Evolutionary conservation across 2,797 vertebrate genomes (phyloP).

Genomic region (Poeciliopsis infans): DNA sequence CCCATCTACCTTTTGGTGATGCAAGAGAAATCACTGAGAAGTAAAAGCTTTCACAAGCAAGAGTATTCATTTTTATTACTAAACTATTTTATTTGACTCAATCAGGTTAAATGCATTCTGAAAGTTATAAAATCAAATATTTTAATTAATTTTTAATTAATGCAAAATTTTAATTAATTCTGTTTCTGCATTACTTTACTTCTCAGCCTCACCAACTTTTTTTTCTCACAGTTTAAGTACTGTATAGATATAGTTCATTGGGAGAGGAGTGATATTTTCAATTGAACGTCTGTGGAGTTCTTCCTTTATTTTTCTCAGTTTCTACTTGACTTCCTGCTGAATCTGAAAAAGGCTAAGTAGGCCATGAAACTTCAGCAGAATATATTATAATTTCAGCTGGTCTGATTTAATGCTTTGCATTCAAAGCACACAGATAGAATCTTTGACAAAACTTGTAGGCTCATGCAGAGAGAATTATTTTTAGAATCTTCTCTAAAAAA

Average conservation of each 20-base stretch:
- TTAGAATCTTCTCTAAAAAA: conserved; percentile 10
- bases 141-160: not conserved
- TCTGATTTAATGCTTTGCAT: conserved; percentile 27
- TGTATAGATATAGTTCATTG: not conserved
- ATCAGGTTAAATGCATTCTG: too few species aligned
- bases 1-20: too few species aligned
- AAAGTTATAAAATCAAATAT: not conserved
- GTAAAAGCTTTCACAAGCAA: too few species aligned
- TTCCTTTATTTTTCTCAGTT: conserved; percentile 28
- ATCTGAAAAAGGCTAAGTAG: not conserved
- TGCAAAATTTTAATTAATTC: not conserved
- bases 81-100: too few species aligned
- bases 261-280: not conserved
- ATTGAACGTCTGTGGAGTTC: not conserved
- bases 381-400: not conserved
- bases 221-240: not conserved
- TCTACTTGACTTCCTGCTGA: conserved; percentile 8
- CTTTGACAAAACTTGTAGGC: conserved; percentile 15
- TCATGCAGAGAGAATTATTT: conserved; percentile 1
- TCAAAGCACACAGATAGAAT: conserved; percentile 14
- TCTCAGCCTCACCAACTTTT: not conserved
- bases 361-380: conserved; percentile 12
- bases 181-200: not conserved
- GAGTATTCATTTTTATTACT: too few species aligned
- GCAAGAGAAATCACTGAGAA: too few species aligned